Evolutionary conservation across 2,888 invertebrate species (phyloP).

Genomic region (Erebia palarica): DNA sequence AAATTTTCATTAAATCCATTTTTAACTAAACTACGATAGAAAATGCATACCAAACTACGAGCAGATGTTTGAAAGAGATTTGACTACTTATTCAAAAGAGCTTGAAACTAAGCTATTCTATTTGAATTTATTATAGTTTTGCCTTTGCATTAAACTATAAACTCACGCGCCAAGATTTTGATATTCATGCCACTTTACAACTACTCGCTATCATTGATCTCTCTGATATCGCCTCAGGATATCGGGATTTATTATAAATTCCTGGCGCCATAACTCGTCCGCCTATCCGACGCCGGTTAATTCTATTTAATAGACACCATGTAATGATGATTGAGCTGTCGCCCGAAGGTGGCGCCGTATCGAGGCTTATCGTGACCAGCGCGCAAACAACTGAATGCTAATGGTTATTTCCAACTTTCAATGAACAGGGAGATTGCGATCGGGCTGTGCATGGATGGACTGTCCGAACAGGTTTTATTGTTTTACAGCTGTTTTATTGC

Average conservation of each 20-base stretch:
- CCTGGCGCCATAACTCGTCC: conserved; percentile 42
- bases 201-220: conserved; percentile 32
- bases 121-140: not conserved
- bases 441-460: not conserved
- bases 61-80: not conserved
- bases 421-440: conserved; percentile 11
- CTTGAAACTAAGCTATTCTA: not conserved
- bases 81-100: not conserved
- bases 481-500: conserved; percentile 3
- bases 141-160: not conserved
- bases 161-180: conserved; percentile 25
- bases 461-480: conserved; percentile 11
- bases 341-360: conserved; percentile 47
- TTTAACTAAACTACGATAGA: not conserved
- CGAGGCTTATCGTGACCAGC: conserved; percentile 57
- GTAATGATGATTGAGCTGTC: conserved; percentile 40
- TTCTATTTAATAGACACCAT: conserved; percentile 52
- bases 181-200: conserved; percentile 35
- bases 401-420: conserved; percentile 45
- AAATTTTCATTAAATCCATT: not conserved
- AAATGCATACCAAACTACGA: not conserved
- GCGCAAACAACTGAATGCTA: conserved; percentile 57
- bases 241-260: conserved; percentile 40
- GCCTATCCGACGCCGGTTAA: conserved; percentile 50
- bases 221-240: conserved; percentile 35